phyloP scores from a whole-genome alignment of 2,888 invertebrate species.

The Therioaphis trifolii region DNA sequence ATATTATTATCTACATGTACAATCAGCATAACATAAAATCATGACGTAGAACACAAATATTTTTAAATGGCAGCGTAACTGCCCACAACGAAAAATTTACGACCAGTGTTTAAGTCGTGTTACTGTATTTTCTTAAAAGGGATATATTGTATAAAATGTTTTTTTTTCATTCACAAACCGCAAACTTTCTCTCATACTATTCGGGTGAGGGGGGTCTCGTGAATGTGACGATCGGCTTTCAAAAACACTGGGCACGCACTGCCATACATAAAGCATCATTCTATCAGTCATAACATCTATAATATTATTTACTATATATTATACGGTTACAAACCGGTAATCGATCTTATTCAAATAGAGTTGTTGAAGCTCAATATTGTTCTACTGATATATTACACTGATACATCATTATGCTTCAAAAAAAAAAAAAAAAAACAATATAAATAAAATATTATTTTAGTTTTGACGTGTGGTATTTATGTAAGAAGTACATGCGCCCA shows the following conservation, averaged over 20 bases:
- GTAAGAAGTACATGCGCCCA: too few species aligned
- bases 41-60: neutral
- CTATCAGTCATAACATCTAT: slow-evolving; percentile 17
- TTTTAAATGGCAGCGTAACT: neutral
- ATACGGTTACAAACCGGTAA: neutral
- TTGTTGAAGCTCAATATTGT: neutral
- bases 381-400: neutral
- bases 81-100: neutral
- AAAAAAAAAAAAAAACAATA: neutral
- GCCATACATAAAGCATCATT: neutral
- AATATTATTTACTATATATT: too few species aligned
- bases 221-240: neutral
- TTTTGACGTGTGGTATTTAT: too few species aligned
- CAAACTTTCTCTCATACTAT: neutral
- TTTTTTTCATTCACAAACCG: neutral
- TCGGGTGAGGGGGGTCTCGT: neutral
- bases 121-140: neutral
- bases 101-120: neutral
- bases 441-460: neutral
- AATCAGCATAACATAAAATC: neutral
- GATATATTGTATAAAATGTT: neutral
- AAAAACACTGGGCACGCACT: neutral
- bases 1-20: too few species aligned
- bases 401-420: too few species aligned
- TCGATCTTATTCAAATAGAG: neutral